Evolutionary conservation across 2,888 invertebrate species (phyloP).

Genomic region (Dilophus febrilis): DNA sequence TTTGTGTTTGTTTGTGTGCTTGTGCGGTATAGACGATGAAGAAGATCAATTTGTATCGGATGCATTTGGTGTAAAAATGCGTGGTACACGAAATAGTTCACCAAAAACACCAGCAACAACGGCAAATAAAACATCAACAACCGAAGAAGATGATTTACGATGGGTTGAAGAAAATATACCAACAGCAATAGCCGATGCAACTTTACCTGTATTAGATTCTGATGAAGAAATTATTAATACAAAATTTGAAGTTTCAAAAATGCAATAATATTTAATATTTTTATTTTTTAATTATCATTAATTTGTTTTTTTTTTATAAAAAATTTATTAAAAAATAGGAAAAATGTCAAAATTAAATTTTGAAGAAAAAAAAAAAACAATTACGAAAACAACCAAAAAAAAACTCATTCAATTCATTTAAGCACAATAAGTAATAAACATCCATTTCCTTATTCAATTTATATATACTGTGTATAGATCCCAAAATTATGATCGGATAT

Average conservation of each 20-base stretch:
- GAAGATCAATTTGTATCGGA: conserved; percentile 75
- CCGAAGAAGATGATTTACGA: conserved; percentile 59
- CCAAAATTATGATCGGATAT: too few relatives aligned
- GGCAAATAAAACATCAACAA: conserved; percentile 27
- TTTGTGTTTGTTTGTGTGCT: not conserved
- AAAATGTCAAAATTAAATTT: too few relatives aligned
- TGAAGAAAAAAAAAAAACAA: too few relatives aligned
- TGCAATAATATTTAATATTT: conserved; percentile 56
- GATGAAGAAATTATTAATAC: conserved; percentile 73
- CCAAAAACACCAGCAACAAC: conserved; percentile 22
- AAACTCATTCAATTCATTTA: too few relatives aligned
- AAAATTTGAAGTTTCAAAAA: conserved; percentile 75
- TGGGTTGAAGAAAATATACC: conserved; percentile 93
- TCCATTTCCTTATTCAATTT: too few relatives aligned
- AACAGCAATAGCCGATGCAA: conserved; percentile 49
- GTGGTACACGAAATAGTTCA: conserved; percentile 34
- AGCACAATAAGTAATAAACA: too few relatives aligned
- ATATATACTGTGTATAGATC: too few relatives aligned
- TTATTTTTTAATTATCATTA: too few relatives aligned
- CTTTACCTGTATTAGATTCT: conserved; percentile 52
- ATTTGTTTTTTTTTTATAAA: too few relatives aligned
- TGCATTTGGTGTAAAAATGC: conserved; percentile 69
- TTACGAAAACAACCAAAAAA: too few relatives aligned
- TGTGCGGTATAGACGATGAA: conserved; percentile 45
- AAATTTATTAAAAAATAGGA: too few relatives aligned